Percentiles rank a stretch among this genome's conserved stretches.
Evolutionary conservation across 2,888 invertebrate genomes (phyloP).

Genomic region (Drosophila neonasuta): DNA sequence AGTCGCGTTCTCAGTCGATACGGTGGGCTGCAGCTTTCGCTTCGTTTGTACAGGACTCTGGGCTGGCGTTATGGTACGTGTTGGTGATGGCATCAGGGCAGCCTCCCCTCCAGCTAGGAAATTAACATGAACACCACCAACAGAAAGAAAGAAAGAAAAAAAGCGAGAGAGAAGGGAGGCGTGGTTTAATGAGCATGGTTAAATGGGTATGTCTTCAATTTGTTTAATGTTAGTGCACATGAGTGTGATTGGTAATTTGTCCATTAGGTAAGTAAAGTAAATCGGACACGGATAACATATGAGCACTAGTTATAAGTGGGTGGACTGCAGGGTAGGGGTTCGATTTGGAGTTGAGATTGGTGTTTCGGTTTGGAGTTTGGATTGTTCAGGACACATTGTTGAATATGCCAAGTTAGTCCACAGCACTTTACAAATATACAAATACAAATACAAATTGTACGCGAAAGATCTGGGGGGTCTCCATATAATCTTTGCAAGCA

Average conservation of each 20-base stretch:
- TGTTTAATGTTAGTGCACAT: conserved; percentile 71
- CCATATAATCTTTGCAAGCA: conserved; percentile 44
- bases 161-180: conserved; percentile 60
- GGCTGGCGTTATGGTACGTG: conserved; percentile 84
- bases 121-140: conserved; percentile 66
- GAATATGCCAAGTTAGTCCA: conserved; percentile 65
- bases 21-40: conserved; percentile 89
- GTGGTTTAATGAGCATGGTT: conserved; percentile 71
- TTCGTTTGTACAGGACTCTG: conserved; percentile 85
- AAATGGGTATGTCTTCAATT: conserved; percentile 66
- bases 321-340: neutral
- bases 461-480: conserved; percentile 38
- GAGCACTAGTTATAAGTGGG: conserved; percentile 56
- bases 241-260: conserved; percentile 46
- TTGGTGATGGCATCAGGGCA: conserved; percentile 85
- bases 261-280: conserved; percentile 28
- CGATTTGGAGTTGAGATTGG: conserved; percentile 2
- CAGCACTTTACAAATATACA: conserved; percentile 61
- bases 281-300: conserved; percentile 43
- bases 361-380: conserved; percentile 1
- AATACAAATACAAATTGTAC: conserved; percentile 40
- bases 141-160: conserved; percentile 41
- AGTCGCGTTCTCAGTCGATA: conserved; percentile 86
- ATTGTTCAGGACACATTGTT: conserved; percentile 48
- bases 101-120: conserved; percentile 82